Evolutionary conservation across 2,888 invertebrate genomes (phyloP).

Genomic region (Mesorhabditis belari): DNA sequence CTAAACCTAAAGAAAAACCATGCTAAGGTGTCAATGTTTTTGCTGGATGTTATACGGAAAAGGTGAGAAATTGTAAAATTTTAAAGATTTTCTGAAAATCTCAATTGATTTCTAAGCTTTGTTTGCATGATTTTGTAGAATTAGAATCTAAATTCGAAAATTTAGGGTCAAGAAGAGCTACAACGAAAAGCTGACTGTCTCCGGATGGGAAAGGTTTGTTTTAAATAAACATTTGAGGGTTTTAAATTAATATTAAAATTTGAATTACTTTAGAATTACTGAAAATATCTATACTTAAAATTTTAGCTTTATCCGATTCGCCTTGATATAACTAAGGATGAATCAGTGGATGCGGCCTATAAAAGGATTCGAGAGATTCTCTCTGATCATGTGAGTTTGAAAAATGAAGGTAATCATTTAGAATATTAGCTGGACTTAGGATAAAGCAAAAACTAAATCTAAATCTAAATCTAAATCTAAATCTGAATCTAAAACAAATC

Average conservation of each 20-base stretch:
- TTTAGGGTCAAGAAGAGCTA: not conserved
- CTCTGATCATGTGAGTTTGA: conserved; percentile 11
- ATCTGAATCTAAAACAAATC: too few species aligned
- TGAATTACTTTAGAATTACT: too few species aligned
- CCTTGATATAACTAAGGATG: conserved; percentile 58
- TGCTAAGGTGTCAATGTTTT: conserved; percentile 72
- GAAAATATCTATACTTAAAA: not conserved
- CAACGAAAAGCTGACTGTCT: conserved; percentile 1
- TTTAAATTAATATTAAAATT: too few species aligned
- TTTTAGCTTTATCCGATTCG: conserved; percentile 62
- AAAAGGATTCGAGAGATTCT: conserved; percentile 57
- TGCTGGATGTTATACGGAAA: conserved; percentile 65
- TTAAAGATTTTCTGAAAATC: too few species aligned
- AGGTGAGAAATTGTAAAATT: not conserved
- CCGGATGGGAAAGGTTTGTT: conserved; percentile 18
- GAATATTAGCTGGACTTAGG: too few species aligned
- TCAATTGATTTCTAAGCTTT: too few species aligned
- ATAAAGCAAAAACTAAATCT: too few species aligned
- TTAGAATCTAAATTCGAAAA: not conserved
- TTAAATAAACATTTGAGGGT: too few species aligned
- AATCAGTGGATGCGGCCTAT: conserved; percentile 70
- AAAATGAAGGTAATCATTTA: conserved; percentile 60
- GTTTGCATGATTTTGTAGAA: too few species aligned
- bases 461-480: too few species aligned
- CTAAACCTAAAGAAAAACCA: too few species aligned